Evolutionary conservation across 2,888 invertebrate genomes (phyloP).

Genomic region (Spodoptera exigua): DNA sequence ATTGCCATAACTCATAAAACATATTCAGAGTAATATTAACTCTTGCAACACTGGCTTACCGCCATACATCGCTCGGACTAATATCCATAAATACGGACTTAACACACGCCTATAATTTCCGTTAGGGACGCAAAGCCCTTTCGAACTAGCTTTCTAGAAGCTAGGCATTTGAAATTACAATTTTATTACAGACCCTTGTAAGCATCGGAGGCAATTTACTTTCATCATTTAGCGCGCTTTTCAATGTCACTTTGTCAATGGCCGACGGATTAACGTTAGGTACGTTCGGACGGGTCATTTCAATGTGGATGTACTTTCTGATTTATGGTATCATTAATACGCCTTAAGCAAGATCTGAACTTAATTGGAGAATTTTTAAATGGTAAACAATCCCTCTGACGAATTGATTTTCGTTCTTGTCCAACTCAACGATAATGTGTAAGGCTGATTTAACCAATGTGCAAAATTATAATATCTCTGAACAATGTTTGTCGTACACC

Average conservation of each 20-base stretch:
- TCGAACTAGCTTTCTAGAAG: slow-evolving; percentile 34
- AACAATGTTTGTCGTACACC: too few species aligned
- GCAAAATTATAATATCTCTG: not conserved
- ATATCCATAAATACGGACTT: slow-evolving; percentile 42
- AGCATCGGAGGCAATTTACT: not conserved
- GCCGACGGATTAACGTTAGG: slow-evolving; percentile 6
- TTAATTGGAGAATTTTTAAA: too few species aligned
- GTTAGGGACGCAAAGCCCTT: slow-evolving; percentile 26
- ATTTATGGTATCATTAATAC: too few species aligned
- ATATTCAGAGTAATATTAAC: slow-evolving; percentile 26
- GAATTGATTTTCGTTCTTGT: too few species aligned
- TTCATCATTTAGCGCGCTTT: slow-evolving; percentile 19
- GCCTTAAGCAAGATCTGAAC: too few species aligned
- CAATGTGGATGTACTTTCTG: too few species aligned
- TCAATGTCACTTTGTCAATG: not conserved
- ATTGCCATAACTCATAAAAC: slow-evolving; percentile 24
- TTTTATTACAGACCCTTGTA: slow-evolving; percentile 18
- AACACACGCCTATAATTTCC: slow-evolving; percentile 41
- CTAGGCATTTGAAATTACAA: slow-evolving; percentile 38
- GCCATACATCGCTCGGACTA: slow-evolving; percentile 26
- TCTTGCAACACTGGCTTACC: slow-evolving; percentile 30
- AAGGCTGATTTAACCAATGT: not conserved
- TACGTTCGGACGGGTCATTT: not conserved
- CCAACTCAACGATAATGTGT: too few species aligned
- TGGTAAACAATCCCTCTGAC: too few species aligned